Conservation (phyloP, 2,113 vertebrate species). For the Passer montanus region DNA sequence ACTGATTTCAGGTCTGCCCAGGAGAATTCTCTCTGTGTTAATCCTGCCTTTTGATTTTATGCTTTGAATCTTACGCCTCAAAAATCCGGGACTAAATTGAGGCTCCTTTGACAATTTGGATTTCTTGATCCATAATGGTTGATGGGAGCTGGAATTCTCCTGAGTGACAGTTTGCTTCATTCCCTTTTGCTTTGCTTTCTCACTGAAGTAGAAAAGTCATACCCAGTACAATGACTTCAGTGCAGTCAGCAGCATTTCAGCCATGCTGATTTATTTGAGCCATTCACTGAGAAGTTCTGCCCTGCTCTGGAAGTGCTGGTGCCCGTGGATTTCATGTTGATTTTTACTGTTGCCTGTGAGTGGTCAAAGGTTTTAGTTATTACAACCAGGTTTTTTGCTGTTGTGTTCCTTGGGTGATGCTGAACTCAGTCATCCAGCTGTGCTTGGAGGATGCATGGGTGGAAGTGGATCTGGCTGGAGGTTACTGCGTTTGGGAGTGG, state of each 20-base stretch:
- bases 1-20: background rate
- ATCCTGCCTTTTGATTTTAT: background rate
- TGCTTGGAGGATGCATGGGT: background rate
- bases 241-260: conserved; percentile 46
- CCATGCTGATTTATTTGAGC: conserved; percentile 44
- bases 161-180: conserved; percentile 50
- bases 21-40: background rate
- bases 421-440: background rate
- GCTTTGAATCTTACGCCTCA: background rate
- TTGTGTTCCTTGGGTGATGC: background rate
- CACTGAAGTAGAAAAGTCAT: conserved; percentile 60
- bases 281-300: background rate
- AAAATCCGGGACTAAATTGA: conserved; percentile 1
- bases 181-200: conserved; percentile 28
- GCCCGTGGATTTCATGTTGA: background rate
- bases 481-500: background rate
- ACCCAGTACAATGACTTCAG: conserved; percentile 24
- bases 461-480: background rate
- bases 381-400: background rate
- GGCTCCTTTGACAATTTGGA: background rate
- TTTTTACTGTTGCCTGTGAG: conserved; percentile 16
- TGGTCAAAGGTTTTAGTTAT: background rate
- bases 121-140: conserved; percentile 31
- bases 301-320: background rate
- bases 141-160: conserved; percentile 26